Percentiles rank a stretch among this genome's conserved stretches.
These are phyloP conservation scores for Zygogramma bicolorata DNA, from an alignment of 2,888 invertebrate genomes.

Conservation along the genomic window DNA sequence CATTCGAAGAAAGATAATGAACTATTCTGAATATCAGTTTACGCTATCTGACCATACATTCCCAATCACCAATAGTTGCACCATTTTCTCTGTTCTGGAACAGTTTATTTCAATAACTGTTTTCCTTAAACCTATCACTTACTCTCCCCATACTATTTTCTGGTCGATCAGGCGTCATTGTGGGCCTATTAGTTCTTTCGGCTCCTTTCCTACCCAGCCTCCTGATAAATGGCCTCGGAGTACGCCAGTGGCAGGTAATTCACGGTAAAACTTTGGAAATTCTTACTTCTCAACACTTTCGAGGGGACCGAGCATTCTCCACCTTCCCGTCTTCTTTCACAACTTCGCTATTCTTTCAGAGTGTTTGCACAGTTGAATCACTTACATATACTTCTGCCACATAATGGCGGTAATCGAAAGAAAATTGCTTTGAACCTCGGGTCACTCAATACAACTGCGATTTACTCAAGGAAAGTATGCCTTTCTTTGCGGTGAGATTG, in stretches of 20 bases:
- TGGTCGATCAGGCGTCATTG: slow-evolving; percentile 58
- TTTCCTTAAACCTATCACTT: too few species aligned
- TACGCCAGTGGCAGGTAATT: slow-evolving; percentile 74
- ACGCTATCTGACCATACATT: too few species aligned
- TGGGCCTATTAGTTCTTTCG: slow-evolving; percentile 51
- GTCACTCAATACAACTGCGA: slow-evolving; percentile 60
- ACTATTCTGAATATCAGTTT: too few species aligned
- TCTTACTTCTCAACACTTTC: slow-evolving; percentile 65
- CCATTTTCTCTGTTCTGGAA: too few species aligned
- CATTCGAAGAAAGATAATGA: too few species aligned
- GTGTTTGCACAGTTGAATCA: slow-evolving; percentile 63
- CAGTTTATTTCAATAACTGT: too few species aligned
- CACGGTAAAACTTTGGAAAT: slow-evolving; percentile 63
- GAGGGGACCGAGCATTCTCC: not conserved
- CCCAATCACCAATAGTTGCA: too few species aligned
- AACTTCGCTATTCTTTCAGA: slow-evolving; percentile 52
- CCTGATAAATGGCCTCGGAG: slow-evolving; percentile 75
- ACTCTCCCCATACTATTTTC: too few species aligned
- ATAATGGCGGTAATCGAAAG: slow-evolving; percentile 64
- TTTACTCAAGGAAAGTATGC: slow-evolving; percentile 55
- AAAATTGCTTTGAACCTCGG: slow-evolving; percentile 62
- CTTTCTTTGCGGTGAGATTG: slow-evolving; percentile 37
- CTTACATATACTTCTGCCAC: slow-evolving; percentile 59
- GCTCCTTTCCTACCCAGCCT: slow-evolving; percentile 36
- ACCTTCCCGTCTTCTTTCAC: slow-evolving; percentile 35